Percentiles rank a stretch among this genome's conserved stretches.
These are phyloP conservation scores for Drosophila jambulina DNA, from an alignment of 1,140 invertebrate genomes.

Conservation along the genomic window DNA sequence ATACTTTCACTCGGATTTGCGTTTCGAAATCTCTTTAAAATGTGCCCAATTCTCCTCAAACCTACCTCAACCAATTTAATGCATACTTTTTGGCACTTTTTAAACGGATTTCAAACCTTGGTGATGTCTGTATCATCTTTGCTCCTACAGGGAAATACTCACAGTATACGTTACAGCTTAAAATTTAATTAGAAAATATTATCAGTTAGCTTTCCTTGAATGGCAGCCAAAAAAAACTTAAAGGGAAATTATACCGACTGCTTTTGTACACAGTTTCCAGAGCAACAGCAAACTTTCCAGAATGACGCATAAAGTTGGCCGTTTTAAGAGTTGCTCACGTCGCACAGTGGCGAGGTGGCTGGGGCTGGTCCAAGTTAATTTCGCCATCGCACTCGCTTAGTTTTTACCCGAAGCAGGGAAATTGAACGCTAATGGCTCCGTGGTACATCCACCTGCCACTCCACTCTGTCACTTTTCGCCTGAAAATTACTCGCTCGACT, in stretches of 20 bases:
- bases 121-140: neutral
- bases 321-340: slow-evolving; percentile 1
- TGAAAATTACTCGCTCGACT: slow-evolving; percentile 11
- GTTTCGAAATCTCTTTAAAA: neutral
- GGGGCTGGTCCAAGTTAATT: slow-evolving; percentile 29
- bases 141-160: neutral
- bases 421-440: slow-evolving; percentile 44
- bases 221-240: neutral
- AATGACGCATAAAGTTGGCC: slow-evolving; percentile 11
- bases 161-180: neutral
- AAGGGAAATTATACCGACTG: neutral
- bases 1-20: neutral
- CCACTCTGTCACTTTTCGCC: slow-evolving; percentile 14
- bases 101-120: neutral
- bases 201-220: neutral
- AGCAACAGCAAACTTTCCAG: slow-evolving; percentile 16
- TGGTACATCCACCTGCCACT: slow-evolving; percentile 3
- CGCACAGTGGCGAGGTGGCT: neutral
- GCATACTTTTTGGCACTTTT: neutral
- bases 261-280: neutral
- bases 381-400: slow-evolving; percentile 16
- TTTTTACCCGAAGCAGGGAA: slow-evolving; percentile 24
- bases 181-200: slow-evolving; percentile 4
- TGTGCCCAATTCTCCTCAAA: too few species aligned
- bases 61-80: too few species aligned